Conservation (phyloP, 2,888 invertebrate genomes). For the Harmothoe impar region DNA sequence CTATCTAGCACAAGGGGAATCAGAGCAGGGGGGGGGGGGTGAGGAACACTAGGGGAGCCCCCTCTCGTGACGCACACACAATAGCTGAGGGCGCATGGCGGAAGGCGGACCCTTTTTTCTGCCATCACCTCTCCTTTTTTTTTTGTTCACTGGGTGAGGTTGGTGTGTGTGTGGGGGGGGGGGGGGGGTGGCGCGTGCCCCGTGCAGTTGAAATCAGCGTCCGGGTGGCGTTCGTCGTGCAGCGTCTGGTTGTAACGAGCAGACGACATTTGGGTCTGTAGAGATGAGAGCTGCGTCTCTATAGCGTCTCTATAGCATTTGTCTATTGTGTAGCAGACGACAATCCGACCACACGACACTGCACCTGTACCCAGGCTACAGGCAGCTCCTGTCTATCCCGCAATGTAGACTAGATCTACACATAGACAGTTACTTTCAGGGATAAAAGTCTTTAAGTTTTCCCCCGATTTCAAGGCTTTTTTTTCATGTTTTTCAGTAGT, state of each 20-base stretch:
- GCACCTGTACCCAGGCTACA: neutral
- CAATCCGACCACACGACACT: neutral
- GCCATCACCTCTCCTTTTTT: too few species aligned
- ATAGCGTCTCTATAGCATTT: neutral
- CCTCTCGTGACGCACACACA: neutral
- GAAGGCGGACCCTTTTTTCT: neutral
- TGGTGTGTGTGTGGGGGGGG: neutral
- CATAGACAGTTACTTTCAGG: neutral
- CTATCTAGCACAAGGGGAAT: neutral
- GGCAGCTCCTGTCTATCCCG: neutral
- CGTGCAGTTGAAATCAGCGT: neutral
- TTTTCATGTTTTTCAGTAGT: too few species aligned
- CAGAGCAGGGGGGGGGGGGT: neutral
- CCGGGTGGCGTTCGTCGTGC: neutral
- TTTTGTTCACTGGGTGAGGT: too few species aligned
- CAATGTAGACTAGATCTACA: neutral
- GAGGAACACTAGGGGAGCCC: neutral
- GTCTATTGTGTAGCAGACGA: neutral
- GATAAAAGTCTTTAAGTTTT: too few species aligned
- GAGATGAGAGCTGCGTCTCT: neutral
- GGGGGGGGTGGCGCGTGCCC: neutral
- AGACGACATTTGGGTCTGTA: neutral
- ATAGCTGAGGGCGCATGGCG: neutral
- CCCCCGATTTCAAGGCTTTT: too few species aligned
- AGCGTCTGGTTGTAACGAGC: neutral